Base-by-base conservation (phyloP, 2,797 vertebrate genomes). In the Falco biarmicus region DNA sequence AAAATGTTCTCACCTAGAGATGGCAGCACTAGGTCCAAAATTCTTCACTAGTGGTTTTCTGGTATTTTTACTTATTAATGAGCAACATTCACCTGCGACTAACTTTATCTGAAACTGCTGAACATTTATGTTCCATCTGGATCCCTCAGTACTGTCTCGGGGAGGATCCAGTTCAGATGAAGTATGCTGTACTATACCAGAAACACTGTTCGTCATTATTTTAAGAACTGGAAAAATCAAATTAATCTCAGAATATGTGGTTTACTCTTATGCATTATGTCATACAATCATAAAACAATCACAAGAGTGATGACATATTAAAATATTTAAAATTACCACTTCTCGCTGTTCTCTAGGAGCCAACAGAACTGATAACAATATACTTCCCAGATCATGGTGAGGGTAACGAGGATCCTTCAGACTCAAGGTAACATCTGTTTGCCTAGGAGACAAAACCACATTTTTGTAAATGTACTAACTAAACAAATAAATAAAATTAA, bases 401-500 rank as follows among this genome's bases (percentile, higher is more conserved):
- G 99, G 99, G 87, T 99, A 99, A 95, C 99, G 99, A 29, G 99
- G 98, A 94, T 99, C 99, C 96, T 99, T 99, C 95, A 99, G 97
- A 87, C 98, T 98, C 94, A 99, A 96, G 8, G 97, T 98, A 95
- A 99, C 98, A 92, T 99, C 98, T 87, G 98, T 98, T 79, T 98
- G 95, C 97, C 99, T 99, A 83, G 71, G 73, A 92, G 57, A 94
- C 10, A 84, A 97, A 88, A 88, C 75, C 5, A 43, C 5, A 41
- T 43, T 43, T 43, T 16, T 43, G 43, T 43, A 43, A 43, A 43
- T 43, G 43, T 43, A 43, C 43, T 43, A 43, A 43, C 12, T 41
- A 41, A 41, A 43, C 15, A 43, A 43, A 43, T 43, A 43, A 43
- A 43, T 43, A 43, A 43, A 43, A 43, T 43, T 6, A 6, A 43